These are phyloP conservation scores for Mesocentrotus franciscanus DNA, from an alignment of 53 echinoderm and acorn worm species.

Conservation along the genomic window DNA sequence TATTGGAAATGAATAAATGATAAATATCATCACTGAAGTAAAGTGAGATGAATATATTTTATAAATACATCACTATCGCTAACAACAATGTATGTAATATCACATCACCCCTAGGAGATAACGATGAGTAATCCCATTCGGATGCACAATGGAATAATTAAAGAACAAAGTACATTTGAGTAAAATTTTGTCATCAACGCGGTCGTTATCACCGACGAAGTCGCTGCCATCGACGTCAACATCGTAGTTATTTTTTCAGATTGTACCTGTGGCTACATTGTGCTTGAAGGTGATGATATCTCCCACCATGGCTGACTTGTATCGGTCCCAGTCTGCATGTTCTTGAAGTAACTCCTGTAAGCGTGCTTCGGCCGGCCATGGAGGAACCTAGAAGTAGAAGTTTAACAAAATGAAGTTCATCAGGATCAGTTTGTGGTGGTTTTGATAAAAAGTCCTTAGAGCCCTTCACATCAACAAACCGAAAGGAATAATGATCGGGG, in stretches of 20 bases:
- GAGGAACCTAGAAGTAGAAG: constrained; percentile 71
- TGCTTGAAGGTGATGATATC: constrained; percentile 59
- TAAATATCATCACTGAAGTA: neutral
- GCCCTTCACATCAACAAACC: no score
- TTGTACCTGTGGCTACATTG: constrained; percentile 23
- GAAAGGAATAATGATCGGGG: no score
- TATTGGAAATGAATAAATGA: no score
- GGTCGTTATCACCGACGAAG: neutral
- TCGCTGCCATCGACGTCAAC: neutral
- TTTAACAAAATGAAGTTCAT: neutral
- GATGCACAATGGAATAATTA: no score
- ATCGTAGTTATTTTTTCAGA: neutral
- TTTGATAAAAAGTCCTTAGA: neutral
- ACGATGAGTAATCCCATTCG: no score
- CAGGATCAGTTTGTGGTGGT: neutral
- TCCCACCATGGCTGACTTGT: constrained; percentile 74
- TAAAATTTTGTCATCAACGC: neutral
- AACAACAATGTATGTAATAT: no score
- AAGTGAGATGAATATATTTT: neutral
- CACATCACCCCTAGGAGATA: no score
- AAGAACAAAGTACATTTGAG: neutral
- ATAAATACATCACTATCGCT: neutral
- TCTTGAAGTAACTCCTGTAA: constrained; percentile 79
- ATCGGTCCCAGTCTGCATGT: constrained; percentile 84
- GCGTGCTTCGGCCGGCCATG: constrained; percentile 78